Evolutionary conservation across 2,888 invertebrate species (phyloP).

Genomic region (Chrysolina americana): DNA sequence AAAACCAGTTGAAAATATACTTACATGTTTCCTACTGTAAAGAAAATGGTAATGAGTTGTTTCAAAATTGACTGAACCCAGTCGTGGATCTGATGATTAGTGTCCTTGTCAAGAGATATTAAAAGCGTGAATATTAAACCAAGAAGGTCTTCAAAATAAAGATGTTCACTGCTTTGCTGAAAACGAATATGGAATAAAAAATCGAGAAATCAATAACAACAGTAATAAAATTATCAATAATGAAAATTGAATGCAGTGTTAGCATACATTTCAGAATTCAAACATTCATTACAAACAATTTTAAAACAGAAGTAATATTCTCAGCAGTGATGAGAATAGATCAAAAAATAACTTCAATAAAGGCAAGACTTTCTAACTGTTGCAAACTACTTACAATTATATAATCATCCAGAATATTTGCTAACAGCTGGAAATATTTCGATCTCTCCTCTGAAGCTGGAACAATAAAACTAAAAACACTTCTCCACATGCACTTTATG

Average conservation of each 20-base stretch:
- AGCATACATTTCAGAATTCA: too few relatives aligned
- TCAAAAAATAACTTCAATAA: too few relatives aligned
- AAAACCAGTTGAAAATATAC: neutral
- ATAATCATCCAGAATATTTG: conserved; percentile 46
- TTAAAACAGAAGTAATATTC: too few relatives aligned
- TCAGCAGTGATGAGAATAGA: too few relatives aligned
- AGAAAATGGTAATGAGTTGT: conserved; percentile 38
- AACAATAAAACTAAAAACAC: conserved; percentile 50
- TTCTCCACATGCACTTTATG: conserved; percentile 56
- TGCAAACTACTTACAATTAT: conserved; percentile 45
- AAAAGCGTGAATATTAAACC: conserved; percentile 39
- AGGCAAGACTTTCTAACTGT: neutral
- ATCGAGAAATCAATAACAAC: neutral
- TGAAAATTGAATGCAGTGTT: too few relatives aligned
- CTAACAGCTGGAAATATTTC: conserved; percentile 44
- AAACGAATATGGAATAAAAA: too few relatives aligned
- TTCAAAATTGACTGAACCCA: conserved; percentile 35
- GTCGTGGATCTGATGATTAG: conserved; percentile 27
- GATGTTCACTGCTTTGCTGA: conserved; percentile 40
- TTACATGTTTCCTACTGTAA: conserved; percentile 39
- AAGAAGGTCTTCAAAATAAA: conserved; percentile 41
- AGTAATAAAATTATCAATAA: too few relatives aligned
- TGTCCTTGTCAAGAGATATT: conserved; percentile 39
- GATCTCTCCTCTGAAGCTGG: conserved; percentile 34
- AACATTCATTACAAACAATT: too few relatives aligned